These are phyloP conservation scores for Lonchura striata DNA, from an alignment of 2,113 vertebrate species.

Conservation along the genomic window DNA sequence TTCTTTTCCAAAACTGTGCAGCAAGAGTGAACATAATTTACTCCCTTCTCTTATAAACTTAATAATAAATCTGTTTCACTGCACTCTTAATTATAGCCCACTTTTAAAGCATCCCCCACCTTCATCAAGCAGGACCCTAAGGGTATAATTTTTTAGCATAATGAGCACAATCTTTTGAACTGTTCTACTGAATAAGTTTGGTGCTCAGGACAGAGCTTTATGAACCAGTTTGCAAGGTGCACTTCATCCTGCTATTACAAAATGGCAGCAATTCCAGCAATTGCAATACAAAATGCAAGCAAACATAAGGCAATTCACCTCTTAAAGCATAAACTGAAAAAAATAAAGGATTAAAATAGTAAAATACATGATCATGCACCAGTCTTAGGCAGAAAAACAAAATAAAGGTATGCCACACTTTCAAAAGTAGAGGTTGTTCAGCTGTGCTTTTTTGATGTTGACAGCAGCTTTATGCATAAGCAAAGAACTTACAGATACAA, in stretches of 20 bases:
- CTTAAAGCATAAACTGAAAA: background rate
- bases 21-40: background rate
- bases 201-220: background rate
- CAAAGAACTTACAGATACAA: background rate
- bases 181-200: background rate
- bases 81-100: background rate
- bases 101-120: slow-evolving; percentile 13
- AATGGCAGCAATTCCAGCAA: background rate
- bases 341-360: background rate
- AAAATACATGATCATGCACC: background rate
- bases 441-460: background rate
- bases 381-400: background rate
- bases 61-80: background rate
- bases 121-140: background rate
- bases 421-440: background rate
- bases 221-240: background rate
- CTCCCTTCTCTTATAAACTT: background rate
- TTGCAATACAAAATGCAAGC: background rate
- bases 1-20: slow-evolving; percentile 8
- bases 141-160: background rate
- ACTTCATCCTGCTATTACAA: rapidly evolving
- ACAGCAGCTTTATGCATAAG: background rate
- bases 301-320: background rate
- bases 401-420: background rate
- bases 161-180: background rate